Conservation (phyloP, 2,113 vertebrate species). For the Hiodon tergisus region DNA sequence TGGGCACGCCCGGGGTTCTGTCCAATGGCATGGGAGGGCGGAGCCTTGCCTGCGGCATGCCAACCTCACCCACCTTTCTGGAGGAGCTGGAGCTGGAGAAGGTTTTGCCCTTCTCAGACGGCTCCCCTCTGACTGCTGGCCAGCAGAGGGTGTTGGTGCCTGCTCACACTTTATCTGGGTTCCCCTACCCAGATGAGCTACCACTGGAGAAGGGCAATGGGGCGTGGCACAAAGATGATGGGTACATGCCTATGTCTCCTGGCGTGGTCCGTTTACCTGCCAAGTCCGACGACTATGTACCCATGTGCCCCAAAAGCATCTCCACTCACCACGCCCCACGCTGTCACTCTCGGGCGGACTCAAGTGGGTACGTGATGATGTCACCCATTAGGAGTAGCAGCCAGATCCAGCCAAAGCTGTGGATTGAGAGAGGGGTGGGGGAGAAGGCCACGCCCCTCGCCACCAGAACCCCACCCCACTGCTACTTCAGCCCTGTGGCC, state of each 20-base stretch:
- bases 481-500: conserved; percentile 55
- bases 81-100: conserved; percentile 69
- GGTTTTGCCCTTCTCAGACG: conserved; percentile 74
- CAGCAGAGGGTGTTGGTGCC: conserved; percentile 84
- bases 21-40: conserved; percentile 53
- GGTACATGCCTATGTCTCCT: conserved; percentile 85
- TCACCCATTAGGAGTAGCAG: conserved; percentile 77
- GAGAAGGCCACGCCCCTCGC: conserved; percentile 71
- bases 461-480: conserved; percentile 74
- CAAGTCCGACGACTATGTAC: conserved; percentile 73
- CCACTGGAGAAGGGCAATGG: conserved; percentile 46
- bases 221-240: conserved; percentile 62
- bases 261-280: conserved; percentile 68
- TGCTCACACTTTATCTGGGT: conserved; percentile 61
- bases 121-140: conserved; percentile 64
- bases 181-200: conserved; percentile 74
- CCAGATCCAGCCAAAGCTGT: conserved; percentile 52
- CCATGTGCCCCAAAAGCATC: conserved; percentile 82
- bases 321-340: conserved; percentile 77
- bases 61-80: conserved; percentile 34
- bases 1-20: conserved; percentile 63
- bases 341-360: conserved; percentile 68
- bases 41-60: conserved; percentile 50
- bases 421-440: conserved; percentile 54
- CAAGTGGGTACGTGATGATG: conserved; percentile 88